phyloP scores from a whole-genome alignment of 2,797 vertebrate genomes.

The Nasua narica region DNA sequence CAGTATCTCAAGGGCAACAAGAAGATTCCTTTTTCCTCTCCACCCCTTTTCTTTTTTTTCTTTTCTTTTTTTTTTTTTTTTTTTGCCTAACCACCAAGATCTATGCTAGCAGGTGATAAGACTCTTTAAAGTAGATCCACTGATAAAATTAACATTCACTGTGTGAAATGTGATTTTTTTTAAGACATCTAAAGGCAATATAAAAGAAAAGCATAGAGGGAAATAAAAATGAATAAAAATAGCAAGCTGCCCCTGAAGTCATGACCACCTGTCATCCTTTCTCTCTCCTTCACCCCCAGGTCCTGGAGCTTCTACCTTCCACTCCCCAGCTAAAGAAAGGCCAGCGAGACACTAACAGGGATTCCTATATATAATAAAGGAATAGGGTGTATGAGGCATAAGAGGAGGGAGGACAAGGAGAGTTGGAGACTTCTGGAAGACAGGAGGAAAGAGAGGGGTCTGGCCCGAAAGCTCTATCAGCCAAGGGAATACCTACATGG shows the following conservation, averaged over 20 bases:
- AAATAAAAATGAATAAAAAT: not conserved
- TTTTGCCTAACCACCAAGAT: not conserved
- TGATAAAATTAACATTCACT: conserved; percentile 1
- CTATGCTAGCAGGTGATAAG: not conserved
- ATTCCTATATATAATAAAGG: not conserved
- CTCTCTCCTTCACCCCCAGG: not conserved
- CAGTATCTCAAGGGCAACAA: not conserved
- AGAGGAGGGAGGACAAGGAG: not conserved
- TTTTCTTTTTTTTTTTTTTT: not conserved
- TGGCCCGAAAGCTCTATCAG: not conserved
- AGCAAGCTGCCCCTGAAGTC: not conserved
- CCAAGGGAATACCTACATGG: not conserved
- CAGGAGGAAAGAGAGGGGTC: not conserved
- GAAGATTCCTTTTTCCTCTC: not conserved
- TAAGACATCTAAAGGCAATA: not conserved
- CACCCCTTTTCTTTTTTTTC: not conserved
- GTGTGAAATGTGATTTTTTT: not conserved
- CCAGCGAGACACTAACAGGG: not conserved
- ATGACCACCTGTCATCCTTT: not conserved
- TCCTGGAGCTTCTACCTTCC: not conserved
- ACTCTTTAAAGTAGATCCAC: not conserved
- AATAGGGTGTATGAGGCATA: not conserved
- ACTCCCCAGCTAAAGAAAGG: not conserved
- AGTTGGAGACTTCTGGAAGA: not conserved
- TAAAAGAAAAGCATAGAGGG: not conserved